Evolutionary conservation across 1,140 invertebrate genomes (phyloP).

Genomic region (Melanaphis sacchari): DNA sequence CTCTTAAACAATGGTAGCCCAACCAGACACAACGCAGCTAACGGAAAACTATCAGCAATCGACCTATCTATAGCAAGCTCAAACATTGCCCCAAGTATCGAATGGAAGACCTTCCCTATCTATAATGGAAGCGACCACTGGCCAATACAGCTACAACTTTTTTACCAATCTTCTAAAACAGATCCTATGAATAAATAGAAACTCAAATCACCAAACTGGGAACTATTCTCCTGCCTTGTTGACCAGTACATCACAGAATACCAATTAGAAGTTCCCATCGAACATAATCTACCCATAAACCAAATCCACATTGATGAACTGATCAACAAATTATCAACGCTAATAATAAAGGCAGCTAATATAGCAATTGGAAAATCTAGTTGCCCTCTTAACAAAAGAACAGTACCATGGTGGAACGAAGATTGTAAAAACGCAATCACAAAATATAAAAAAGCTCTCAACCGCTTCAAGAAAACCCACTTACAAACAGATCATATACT

Average conservation of each 20-base stretch:
- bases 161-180: neutral
- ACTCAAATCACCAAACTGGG: conserved; percentile 8
- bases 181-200: neutral
- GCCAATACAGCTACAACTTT: neutral
- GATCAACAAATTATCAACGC: neutral
- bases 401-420: neutral
- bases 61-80: neutral
- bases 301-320: neutral
- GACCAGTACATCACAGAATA: neutral
- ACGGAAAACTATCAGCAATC: neutral
- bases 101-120: neutral
- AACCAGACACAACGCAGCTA: neutral
- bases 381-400: neutral
- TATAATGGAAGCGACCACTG: neutral
- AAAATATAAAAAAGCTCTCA: neutral
- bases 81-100: neutral
- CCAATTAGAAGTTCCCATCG: neutral
- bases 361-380: conserved; percentile 22
- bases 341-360: conserved; percentile 1
- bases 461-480: neutral
- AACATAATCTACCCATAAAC: neutral
- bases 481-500: neutral
- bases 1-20: neutral
- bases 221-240: neutral
- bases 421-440: neutral